Percentiles rank a stretch among this genome's conserved stretches.
Evolutionary conservation across 2,888 invertebrate genomes (phyloP).

Genomic region (Didymodactylos carnosus): DNA sequence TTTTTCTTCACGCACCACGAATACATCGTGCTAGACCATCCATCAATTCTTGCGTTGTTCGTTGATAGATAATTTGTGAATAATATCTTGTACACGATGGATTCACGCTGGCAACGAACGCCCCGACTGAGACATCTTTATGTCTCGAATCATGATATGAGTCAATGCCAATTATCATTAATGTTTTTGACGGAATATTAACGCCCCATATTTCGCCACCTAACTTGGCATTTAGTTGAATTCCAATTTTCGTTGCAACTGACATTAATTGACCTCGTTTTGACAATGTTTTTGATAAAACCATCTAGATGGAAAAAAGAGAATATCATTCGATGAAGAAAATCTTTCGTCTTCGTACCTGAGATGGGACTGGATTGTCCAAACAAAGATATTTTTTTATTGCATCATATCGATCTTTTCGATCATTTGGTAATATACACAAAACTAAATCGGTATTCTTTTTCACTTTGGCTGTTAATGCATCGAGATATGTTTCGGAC

Average conservation of each 20-base stretch:
- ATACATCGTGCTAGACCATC: slow-evolving; percentile 44
- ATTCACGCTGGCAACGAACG: slow-evolving; percentile 60
- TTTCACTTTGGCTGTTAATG: background rate
- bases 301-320: slow-evolving; percentile 36
- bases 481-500: background rate
- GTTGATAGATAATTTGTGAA: slow-evolving; percentile 52
- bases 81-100: slow-evolving; percentile 49
- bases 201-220: slow-evolving; percentile 77
- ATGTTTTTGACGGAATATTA: slow-evolving; percentile 44
- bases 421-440: slow-evolving; percentile 38
- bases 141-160: slow-evolving; percentile 23
- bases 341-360: slow-evolving; percentile 39
- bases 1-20: too few species aligned
- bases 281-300: slow-evolving; percentile 43
- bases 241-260: slow-evolving; percentile 63
- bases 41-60: slow-evolving; percentile 54
- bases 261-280: slow-evolving; percentile 46
- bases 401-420: slow-evolving; percentile 57
- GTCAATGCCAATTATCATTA: slow-evolving; percentile 34
- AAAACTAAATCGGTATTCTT: slow-evolving; percentile 8
- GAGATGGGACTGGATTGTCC: slow-evolving; percentile 53
- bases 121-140: slow-evolving; percentile 47
- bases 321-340: background rate
- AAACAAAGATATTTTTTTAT: slow-evolving; percentile 51
- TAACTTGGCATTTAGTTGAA: slow-evolving; percentile 83